phyloP scores from a whole-genome alignment of 2,113 vertebrate species.

The Otolemur garnettii region DNA sequence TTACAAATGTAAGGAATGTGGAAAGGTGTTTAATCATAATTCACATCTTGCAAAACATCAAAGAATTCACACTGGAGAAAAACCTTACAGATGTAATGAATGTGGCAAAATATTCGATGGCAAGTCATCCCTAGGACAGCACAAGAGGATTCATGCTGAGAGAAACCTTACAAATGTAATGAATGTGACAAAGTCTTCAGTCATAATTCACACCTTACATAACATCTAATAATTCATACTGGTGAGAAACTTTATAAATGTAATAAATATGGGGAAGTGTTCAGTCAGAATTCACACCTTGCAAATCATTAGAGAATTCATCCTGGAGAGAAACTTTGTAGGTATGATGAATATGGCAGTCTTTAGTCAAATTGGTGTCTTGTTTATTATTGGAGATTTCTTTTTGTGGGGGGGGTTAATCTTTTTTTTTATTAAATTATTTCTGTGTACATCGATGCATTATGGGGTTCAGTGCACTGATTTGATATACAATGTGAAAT shows the following conservation, averaged over 20 bases:
- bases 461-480: no score
- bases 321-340: no score
- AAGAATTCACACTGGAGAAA: background rate
- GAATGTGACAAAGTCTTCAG: no score
- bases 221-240: background rate
- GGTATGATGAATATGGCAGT: background rate
- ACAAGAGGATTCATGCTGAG: no score
- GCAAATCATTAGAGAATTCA: no score
- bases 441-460: no score
- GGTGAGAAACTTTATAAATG: background rate
- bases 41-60: background rate
- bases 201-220: background rate
- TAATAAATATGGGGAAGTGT: background rate
- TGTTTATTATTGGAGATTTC: background rate
- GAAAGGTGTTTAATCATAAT: background rate
- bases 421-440: no score
- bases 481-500: no score
- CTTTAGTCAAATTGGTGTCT: background rate
- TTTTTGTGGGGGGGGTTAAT: no score
- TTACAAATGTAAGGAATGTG: background rate
- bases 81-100: background rate
- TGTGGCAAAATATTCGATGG: background rate
- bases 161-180: no score
- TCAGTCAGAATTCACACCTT: background rate
- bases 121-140: background rate